Base-by-base conservation (phyloP, 2,888 invertebrate species). In the Euzetes globulus region DNA sequence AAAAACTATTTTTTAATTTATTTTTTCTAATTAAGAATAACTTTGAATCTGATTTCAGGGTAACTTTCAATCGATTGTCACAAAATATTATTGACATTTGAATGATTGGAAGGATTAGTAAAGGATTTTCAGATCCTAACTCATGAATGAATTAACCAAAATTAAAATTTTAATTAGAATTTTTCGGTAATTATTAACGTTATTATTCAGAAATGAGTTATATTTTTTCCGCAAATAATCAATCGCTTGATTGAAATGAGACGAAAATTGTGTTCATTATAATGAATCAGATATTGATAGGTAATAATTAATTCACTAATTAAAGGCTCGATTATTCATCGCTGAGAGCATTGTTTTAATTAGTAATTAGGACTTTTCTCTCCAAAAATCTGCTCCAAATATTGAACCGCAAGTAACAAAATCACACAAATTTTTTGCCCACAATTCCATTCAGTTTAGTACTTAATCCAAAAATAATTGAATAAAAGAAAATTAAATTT, bases 221-320 rank as follows among this genome's bases (percentile, higher is more conserved):
- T 11, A 50, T 19, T 50, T 22, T 55, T 19, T 55, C 7, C 55
- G 4, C 7, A 55, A 55, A 55, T 55, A 55, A 55, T 55, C 55
- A 22, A 55, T 25, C 55, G 41, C 13, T 41, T 41, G 41, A 41
- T 55, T 55, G 13, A 55, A 55, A 55, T 17, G 55, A 22, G 55
- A 47, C 47, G n/a, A 55, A 25, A 55, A 19, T n/a, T 50, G 19
- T 50, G 9, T 6, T 2, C 22, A 55, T 22, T 55, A 11, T 55
- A 22, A 55, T 55, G 55, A 55, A 9, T 55, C 55, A 41, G 41
- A 41, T 55, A 55, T 55, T 55, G 55, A 55, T 55, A 17, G 55
- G n/a, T 6, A 55, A 4, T 55, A 55, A 55, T 55, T 55, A 19
- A 55, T 25, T 55, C 25, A 11, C 19, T 55, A 55, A 55, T 55